Conservation (phyloP, 2,797 vertebrate genomes). For the Sciurus carolinensis region DNA sequence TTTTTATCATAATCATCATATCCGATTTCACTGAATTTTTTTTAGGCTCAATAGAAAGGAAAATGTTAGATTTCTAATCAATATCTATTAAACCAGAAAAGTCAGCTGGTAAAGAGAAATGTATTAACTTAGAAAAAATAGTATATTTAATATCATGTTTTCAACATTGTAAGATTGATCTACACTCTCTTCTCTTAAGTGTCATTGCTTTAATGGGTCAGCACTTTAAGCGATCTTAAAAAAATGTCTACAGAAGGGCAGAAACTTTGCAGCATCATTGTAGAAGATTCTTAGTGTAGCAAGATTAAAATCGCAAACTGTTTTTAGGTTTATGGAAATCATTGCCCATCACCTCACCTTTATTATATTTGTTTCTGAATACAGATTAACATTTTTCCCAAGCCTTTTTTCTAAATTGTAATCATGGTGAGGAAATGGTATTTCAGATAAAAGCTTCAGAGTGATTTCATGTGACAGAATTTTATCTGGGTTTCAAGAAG, state of each 20-base stretch:
- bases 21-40: not conserved
- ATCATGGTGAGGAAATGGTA: constrained; percentile 72
- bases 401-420: constrained; percentile 72
- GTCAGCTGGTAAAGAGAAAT: not conserved
- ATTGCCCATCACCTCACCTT: constrained; percentile 51
- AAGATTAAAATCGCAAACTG: constrained; percentile 45
- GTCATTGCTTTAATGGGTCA: constrained; percentile 5
- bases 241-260: not conserved
- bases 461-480: constrained; percentile 84
- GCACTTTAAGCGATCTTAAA: constrained; percentile 2
- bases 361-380: constrained; percentile 73
- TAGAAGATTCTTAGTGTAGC: not conserved
- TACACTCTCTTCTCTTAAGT: not conserved
- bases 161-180: not conserved
- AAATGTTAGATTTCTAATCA: not conserved
- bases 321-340: constrained; percentile 63
- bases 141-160: constrained; percentile 12
- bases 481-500: constrained; percentile 85
- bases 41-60: not conserved
- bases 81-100: not conserved
- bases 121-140: not conserved
- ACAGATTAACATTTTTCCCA: constrained; percentile 60
- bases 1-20: not conserved
- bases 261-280: not conserved
- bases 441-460: constrained; percentile 82